Conservation (phyloP, 2,888 invertebrate species). For the Autographa gamma region DNA sequence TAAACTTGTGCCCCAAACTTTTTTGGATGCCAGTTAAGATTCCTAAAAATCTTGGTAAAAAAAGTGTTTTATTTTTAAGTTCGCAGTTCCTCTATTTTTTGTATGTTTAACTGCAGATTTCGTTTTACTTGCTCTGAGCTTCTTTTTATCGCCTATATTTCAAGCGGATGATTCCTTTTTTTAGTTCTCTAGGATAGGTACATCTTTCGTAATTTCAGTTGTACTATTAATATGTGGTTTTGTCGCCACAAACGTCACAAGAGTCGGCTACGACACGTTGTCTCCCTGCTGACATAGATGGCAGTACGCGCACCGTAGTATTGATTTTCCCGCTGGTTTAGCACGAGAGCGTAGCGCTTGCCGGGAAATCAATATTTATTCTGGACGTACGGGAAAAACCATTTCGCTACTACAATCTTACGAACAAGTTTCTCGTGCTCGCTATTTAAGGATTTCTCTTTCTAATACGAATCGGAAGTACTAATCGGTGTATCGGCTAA, state of each 20-base stretch:
- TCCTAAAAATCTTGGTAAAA: too few relatives aligned
- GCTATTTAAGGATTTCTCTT: slow-evolving; percentile 13
- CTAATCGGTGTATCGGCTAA: slow-evolving; percentile 20
- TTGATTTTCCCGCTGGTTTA: slow-evolving; percentile 77
- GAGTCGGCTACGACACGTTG: slow-evolving; percentile 20
- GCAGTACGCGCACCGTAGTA: slow-evolving; percentile 74
- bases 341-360: slow-evolving; percentile 52
- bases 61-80: too few relatives aligned
- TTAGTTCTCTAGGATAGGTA: slow-evolving; percentile 5
- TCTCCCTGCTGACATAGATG: slow-evolving; percentile 67
- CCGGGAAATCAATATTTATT: slow-evolving; percentile 82
- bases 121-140: too few relatives aligned
- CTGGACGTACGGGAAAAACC: slow-evolving; percentile 75
- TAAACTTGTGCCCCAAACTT: too few relatives aligned
- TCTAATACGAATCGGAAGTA: slow-evolving; percentile 35
- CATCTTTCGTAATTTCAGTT: slow-evolving; percentile 19
- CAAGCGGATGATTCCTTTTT: background rate
- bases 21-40: too few relatives aligned
- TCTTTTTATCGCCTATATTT: background rate
- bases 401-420: slow-evolving; percentile 66
- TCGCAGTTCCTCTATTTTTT: too few relatives aligned
- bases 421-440: slow-evolving; percentile 57
- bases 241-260: background rate
- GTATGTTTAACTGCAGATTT: too few relatives aligned
- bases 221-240: slow-evolving; percentile 14